Conservation (phyloP, 2,797 vertebrate species). For the Taenioides sp. region DNA sequence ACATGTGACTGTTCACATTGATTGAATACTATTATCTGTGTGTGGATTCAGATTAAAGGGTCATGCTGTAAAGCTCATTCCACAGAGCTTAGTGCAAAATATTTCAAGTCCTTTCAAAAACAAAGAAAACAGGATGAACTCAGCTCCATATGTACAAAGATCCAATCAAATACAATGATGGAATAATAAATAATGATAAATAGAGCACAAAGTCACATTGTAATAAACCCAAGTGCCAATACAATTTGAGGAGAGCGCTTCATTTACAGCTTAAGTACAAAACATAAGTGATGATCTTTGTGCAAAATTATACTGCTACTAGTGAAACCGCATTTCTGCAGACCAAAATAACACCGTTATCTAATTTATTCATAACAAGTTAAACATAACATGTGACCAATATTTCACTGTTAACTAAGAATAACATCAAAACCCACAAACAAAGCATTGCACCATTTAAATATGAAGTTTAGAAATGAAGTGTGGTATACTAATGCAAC, state of each 20-base stretch:
- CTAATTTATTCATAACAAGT: background rate
- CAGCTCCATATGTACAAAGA: slow-evolving; percentile 52
- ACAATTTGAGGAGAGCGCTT: slow-evolving; percentile 22
- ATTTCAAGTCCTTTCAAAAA: slow-evolving; percentile 60
- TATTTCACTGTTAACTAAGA: slow-evolving; percentile 2
- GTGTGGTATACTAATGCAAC: background rate
- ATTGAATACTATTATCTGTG: slow-evolving; percentile 37
- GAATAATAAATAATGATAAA: slow-evolving; percentile 24
- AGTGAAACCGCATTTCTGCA: slow-evolving; percentile 18
- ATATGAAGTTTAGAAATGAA: slow-evolving; percentile 2
- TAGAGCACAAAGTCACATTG: slow-evolving; percentile 19
- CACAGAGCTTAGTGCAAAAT: slow-evolving; percentile 77
- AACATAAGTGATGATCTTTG: slow-evolving; percentile 20
- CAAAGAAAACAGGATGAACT: slow-evolving; percentile 26
- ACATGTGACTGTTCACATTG: slow-evolving; percentile 22
- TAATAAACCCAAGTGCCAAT: slow-evolving; percentile 9
- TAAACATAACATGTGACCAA: background rate
- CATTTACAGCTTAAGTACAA: slow-evolving; percentile 15
- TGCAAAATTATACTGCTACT: slow-evolving; percentile 53
- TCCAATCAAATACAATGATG: slow-evolving; percentile 17
- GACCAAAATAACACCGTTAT: slow-evolving; percentile 11
- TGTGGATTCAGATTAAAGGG: slow-evolving; percentile 77
- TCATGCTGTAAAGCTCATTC: slow-evolving; percentile 62
- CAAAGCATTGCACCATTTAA: slow-evolving; percentile 5
- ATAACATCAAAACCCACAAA: background rate